Evolutionary conservation across 2,888 invertebrate species (phyloP), one percentile per base, ranked within the genome.

Genomic region (Ctenicera cuprea): DNA sequence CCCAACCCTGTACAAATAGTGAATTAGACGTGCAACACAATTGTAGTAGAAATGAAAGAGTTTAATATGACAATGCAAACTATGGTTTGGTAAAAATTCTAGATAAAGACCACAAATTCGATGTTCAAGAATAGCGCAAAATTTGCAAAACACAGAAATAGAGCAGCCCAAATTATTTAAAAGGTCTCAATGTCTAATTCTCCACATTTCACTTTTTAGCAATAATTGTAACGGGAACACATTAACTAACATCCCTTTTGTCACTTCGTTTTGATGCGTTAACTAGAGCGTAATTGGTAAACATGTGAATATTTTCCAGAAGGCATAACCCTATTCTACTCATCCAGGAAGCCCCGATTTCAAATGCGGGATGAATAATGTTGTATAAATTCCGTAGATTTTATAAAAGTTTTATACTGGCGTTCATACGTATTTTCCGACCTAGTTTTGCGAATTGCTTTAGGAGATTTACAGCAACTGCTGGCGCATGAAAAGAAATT

Each of bases 361-460:
- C 4, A 48, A 48, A 48, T 48, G 18, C 16, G 48, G 9, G 18
- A 18, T 48, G 48, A 20, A 14, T 16, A 16, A 43, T 16, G 43
- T 8, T 16, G 18, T 48, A 3, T 16, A 18, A 48, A 18, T 18
- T 48, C 11, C 18, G 18, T 20, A 18, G 18, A 48, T 48, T 48
- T 48, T 48, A 48, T 48, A 26, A 20, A 48, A 48, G 7, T 48
- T 18, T 48, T 18, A 48, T 18, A 4, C n/a, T 52, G 12, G 22
- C 26, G 26, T 18, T 52, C 52, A 26, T 26, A 52, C 26, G 26
- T n/a, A n/a, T 52, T 52, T 26, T 26, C 52, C 22, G 52, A 52
- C 52, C 52, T 26, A 52, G 12, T 52, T 52, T 4, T 26, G 26
- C 18, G 18, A 52, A 26, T 12, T 52, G n/a, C 26, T 52, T 52